Percentiles rank a stretch among this genome's conserved stretches.
Conservation (phyloP, 2,797 vertebrate species). For the Argentina silus region DNA sequence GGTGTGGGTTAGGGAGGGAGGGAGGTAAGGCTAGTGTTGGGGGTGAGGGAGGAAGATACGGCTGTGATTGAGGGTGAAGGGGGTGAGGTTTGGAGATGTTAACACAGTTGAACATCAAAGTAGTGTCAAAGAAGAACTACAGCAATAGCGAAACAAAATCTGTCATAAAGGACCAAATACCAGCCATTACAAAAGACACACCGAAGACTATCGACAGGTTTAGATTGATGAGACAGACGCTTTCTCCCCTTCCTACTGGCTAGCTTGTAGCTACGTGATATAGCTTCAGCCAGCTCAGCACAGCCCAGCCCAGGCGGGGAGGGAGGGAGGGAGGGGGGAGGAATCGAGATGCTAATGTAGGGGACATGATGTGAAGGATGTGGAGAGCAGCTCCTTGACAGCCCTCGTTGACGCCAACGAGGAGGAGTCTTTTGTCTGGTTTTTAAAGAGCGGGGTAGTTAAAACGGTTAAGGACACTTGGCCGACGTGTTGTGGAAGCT, state of each 20-base stretch:
- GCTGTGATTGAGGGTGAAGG: too few relatives aligned
- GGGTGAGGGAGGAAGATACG: too few relatives aligned
- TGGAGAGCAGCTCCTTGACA: slow-evolving; percentile 30
- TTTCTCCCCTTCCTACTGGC: neutral
- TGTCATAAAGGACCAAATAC: slow-evolving; percentile 1
- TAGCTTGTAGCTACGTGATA: neutral
- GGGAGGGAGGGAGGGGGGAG: neutral
- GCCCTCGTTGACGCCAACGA: slow-evolving; percentile 24
- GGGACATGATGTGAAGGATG: slow-evolving; percentile 8
- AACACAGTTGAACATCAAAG: neutral
- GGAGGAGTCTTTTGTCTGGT: slow-evolving; percentile 32
- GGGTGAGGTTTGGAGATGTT: too few relatives aligned
- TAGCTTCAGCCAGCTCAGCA: neutral
- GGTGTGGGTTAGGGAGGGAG: too few relatives aligned
- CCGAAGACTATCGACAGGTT: neutral
- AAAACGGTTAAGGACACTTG: slow-evolving; percentile 32
- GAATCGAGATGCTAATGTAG: slow-evolving; percentile 4
- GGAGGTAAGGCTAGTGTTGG: too few relatives aligned
- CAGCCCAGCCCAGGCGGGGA: neutral
- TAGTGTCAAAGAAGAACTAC: neutral
- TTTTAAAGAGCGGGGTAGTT: slow-evolving; percentile 31
- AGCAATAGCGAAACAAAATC: neutral
- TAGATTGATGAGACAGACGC: neutral
- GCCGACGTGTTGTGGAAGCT: slow-evolving; percentile 35
- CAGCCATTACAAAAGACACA: neutral